Base-by-base conservation (phyloP, 2,888 invertebrate species). In the Crepidodera aurea region DNA sequence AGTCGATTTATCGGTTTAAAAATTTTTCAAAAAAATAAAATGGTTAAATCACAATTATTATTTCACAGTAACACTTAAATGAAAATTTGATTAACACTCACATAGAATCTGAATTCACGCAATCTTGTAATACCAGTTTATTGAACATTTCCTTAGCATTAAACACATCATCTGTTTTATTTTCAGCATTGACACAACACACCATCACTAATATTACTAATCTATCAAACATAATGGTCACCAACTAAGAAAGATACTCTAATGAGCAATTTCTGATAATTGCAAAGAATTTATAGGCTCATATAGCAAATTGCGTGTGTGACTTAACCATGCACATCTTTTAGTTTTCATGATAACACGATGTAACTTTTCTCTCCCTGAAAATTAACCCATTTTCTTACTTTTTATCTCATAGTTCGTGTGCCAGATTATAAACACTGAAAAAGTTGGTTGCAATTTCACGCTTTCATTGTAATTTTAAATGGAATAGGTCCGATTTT, bases 211-310 rank as follows among this genome's bases (percentile, higher is more conserved):
- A 62, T 40, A 58, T 29, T 15, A 64, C 16, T 39, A 67, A 60
- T 42, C 55, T 64, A 37, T 39, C 54, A 37, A 57, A 51, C 64
- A 62, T 63, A 15, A 50, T 67, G 18, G 48, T 29, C 27, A 25
- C 37, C 32, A 29, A 42, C 50, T 13, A 51, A 27, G 29, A 18
- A 48, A 50, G 55, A 29, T 18, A 12, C n/a, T 56, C 29, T 62
- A 64, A 66, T 66, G 62, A 7, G 46, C 40, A 37, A 40, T 25
- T 48, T 53, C 51, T 56, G 51, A 58, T 37, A 40, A 51, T n/a
- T 13, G 32, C 37, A 39, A 46, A 22, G 62, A 60, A 66, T 67
- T 67, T 69, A 69, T 69, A 69, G 67, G 58, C 51, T 67, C 62
- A 61, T 56, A 19, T 56, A 29, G 40, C 8, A 53, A 61, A 44